Base-by-base conservation (phyloP, 2,797 vertebrate genomes). In the Sandelia bainsii region DNA sequence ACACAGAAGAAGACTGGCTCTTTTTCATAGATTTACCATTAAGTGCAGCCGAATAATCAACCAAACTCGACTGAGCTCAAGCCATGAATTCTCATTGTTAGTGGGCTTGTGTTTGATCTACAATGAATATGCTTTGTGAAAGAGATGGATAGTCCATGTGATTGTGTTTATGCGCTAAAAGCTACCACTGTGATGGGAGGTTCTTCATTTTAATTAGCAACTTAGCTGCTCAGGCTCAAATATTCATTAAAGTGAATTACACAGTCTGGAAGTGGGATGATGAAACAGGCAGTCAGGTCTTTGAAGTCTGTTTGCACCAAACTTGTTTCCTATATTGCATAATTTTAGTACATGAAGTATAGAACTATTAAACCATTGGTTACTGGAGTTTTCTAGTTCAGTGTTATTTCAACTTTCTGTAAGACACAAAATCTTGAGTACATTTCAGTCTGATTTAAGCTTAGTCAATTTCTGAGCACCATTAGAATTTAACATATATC, bases 151-250 rank as follows among this genome's bases (percentile, higher is more conserved):
- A 56, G 63, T 56, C 57, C 22, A 62, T 82, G 71, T 70, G 58
- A 71, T 62, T 75, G 71, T 80, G 50, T 67, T 75, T 68, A 42
- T 74, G 72, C 71, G 81, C 85, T 81, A 56, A 62, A 58, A 60
- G 62, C 25, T 0, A 14, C 48, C 32, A 39, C 25, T 63, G 71
- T 71, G 62, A 72, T 58, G 37, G 66, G 62, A 74, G 71, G 77
- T 78, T 66, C 75, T 85, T 80, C 81, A 74, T 40, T 84, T 89
- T 83, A 84, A 89, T 91, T 81, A 84, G 61, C 19, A 77, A 60
- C 40, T 83, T 66, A 73, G 69, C 75, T 19, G 59, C 62, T 69
- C 25, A 27, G 20, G 12, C 22, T 52, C 9, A 64, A 73, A 78
- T 77, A 83, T 81, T 84, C 56, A 84, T 75, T 16, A 60, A 46